Base-by-base conservation (phyloP, 92 coral and sea anemone genomes). In the Epizoanthus ramosus region DNA sequence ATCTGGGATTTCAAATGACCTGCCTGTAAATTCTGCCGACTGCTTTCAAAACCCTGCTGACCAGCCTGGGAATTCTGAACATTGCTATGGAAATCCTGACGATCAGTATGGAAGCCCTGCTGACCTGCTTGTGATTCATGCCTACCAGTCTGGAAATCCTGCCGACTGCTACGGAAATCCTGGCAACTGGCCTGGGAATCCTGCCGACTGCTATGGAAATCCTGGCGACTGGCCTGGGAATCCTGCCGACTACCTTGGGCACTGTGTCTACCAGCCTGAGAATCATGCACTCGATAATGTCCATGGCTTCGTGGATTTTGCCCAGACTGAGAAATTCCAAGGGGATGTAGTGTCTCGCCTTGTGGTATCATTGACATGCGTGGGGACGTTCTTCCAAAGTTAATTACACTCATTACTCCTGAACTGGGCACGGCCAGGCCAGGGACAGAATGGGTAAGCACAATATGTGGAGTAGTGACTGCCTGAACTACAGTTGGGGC, bases 311-410 rank as follows among this genome's bases (percentile, higher is more conserved):
- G 58, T 15, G 70, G 22, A 10, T 41, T 21, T 9, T 77, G 82
- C 13, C 41, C 43, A 10, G 69, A 21, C 31, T 77, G 82, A 14
- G 50, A 59, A 61, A 43, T 25, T 5, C 21, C 66, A 37, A 18
- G 43, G 6, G 70, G 58, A 50, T 15, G 45, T 18, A 41, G 37
- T 43, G 39, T 18, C 16, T 75, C 80, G 4, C 31, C 41, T 7
- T 13, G 35, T 61, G 82, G 10, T 50, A 50, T 50, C 54, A 50
- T 10, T 63, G 43, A 14, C 23, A 66, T 52, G 37, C n/a, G 68
- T 9, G 92, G 89, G 6, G 92, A 89, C 39, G 73, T 37, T 58
- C 84, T 80, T 8, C 87, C 86, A 10, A 50, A 84, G 52, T 60
- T 79, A 47, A 79, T 53, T 8, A 74, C 67, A 13, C 85, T 60